Conservation (phyloP, 2,888 invertebrate species). For the Colostygia pectinataria region DNA sequence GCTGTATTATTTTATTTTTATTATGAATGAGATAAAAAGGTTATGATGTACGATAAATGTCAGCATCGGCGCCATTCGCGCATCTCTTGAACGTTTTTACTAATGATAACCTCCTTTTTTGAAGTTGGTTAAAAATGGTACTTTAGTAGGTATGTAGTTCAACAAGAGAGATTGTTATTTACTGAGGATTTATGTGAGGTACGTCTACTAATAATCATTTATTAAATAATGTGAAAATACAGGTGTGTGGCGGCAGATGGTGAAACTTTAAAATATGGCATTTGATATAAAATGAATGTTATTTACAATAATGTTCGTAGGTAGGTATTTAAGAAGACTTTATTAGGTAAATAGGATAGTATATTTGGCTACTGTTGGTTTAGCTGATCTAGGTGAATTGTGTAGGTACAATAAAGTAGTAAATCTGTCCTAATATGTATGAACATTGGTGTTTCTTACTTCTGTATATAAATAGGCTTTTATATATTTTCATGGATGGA, state of each 20-base stretch:
- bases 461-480: conserved; percentile 4
- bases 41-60: too few relatives aligned
- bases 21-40: too few relatives aligned
- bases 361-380: conserved; percentile 12
- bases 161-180: background rate
- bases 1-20: too few relatives aligned
- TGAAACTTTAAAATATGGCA: conserved; percentile 1
- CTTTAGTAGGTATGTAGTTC: background rate
- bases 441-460: conserved; percentile 4
- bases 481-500: conserved; percentile 33
- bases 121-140: too few relatives aligned
- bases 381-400: conserved; percentile 5
- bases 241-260: background rate
- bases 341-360: conserved; percentile 20
- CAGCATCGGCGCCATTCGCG: too few relatives aligned
- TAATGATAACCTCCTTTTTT: too few relatives aligned
- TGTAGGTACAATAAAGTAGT: background rate
- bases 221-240: background rate
- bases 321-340: conserved; percentile 23
- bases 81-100: background rate
- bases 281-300: conserved; percentile 6
- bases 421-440: background rate
- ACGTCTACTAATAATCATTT: too few relatives aligned
- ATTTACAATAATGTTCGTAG: background rate
- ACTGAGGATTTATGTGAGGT: conserved; percentile 1